Conservation (phyloP, 2,113 vertebrate species). For the Trematomus loennbergii region DNA sequence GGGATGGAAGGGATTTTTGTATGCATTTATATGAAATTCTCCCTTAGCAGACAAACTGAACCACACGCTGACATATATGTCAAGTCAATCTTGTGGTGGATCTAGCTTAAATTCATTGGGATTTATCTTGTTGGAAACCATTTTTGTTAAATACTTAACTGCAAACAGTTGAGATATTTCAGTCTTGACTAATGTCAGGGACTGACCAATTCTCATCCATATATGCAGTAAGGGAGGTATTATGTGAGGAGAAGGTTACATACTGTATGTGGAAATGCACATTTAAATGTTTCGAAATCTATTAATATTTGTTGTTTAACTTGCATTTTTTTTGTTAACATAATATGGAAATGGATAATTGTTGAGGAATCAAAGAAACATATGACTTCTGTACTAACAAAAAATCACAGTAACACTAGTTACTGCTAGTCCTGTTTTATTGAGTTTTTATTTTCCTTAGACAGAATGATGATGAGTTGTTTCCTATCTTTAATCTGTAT, state of each 20-base stretch:
- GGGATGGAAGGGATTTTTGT: no score
- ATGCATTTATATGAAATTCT: no score
- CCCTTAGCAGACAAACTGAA: no score
- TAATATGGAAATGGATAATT: not conserved
- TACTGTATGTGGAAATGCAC: not conserved
- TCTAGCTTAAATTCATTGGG: not conserved
- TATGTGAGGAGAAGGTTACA: no score
- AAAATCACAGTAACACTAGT: not conserved
- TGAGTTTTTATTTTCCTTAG: not conserved
- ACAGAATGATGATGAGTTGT: slow-evolving; percentile 3
- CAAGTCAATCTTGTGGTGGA: no score
- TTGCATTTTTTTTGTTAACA: not conserved
- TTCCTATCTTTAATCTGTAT: slow-evolving; percentile 5
- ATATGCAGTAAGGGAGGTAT: not conserved
- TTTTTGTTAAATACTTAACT: not conserved
- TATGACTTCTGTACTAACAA: not conserved
- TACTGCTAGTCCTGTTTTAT: not conserved
- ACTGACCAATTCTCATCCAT: not conserved
- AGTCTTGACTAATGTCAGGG: not conserved
- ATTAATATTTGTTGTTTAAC: not conserved
- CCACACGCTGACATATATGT: no score
- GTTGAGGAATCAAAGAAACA: not conserved
- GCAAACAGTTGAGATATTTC: not conserved
- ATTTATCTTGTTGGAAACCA: not conserved
- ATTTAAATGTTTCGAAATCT: not conserved